A percentile compares a stretch with the other conserved stretches of the same genome.
These are phyloP conservation scores for Scyliorhinus canicula DNA, from an alignment of 2,797 vertebrate species.

Conservation along the genomic window DNA sequence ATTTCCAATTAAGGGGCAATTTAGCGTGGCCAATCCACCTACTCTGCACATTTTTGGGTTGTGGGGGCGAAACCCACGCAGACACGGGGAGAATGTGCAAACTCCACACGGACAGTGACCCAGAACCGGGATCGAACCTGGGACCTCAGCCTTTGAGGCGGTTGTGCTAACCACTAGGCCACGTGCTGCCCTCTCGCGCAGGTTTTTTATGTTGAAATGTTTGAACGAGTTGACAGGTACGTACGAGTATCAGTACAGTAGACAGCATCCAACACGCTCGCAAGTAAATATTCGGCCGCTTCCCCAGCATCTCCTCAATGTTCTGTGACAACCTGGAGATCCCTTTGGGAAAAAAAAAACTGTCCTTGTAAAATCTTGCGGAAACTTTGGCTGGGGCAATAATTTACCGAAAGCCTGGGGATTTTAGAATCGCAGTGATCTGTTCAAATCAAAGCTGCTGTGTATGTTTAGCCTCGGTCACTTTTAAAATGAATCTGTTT, in stretches of 20 bases:
- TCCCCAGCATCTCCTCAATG: constrained; percentile 61
- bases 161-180: too few species aligned
- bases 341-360: constrained; percentile 47
- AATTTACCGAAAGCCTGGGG: neutral
- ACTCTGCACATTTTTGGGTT: too few species aligned
- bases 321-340: constrained; percentile 58
- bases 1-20: too few species aligned
- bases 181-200: too few species aligned
- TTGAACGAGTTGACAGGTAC: constrained; percentile 18
- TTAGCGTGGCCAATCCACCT: too few species aligned
- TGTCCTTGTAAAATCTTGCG: neutral
- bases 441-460: neutral
- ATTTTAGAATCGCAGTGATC: neutral
- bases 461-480: neutral
- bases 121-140: too few species aligned
- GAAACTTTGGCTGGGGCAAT: neutral
- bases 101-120: too few species aligned
- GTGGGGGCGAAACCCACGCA: too few species aligned
- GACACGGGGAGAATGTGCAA: too few species aligned
- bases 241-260: constrained; percentile 58
- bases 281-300: constrained; percentile 57
- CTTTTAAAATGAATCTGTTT: neutral
- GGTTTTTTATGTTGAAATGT: neutral
- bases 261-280: constrained; percentile 58
- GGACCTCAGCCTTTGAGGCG: too few species aligned